Conservation (phyloP, 2,113 vertebrate species). For the Sminthopsis crassicaudata region DNA sequence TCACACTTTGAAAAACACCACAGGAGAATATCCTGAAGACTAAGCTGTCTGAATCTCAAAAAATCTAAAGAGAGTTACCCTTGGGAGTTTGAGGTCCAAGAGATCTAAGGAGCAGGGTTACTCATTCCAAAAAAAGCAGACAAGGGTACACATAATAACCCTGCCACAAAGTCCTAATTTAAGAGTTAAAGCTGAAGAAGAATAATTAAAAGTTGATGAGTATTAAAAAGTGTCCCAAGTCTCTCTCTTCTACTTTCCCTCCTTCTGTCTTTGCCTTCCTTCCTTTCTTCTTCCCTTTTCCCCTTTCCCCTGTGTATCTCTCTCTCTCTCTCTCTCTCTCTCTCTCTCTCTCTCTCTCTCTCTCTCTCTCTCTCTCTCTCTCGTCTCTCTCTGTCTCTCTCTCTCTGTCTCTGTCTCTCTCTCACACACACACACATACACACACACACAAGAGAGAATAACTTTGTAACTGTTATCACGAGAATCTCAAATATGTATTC, state of each 20-base stretch:
- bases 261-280: too few relatives aligned
- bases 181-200: background rate
- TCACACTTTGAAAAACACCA: background rate
- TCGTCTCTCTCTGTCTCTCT: too few relatives aligned
- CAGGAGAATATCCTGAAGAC: background rate
- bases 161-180: background rate
- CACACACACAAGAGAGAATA: background rate
- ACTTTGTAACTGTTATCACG: background rate
- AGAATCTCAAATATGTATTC: background rate
- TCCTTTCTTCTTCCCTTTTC: too few relatives aligned
- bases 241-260: background rate
- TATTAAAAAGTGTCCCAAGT: background rate
- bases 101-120: background rate
- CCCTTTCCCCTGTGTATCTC: too few relatives aligned
- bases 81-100: background rate
- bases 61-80: background rate
- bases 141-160: background rate
- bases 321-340: too few relatives aligned
- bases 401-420: too few relatives aligned
- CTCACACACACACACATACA: too few relatives aligned
- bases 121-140: background rate
- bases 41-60: background rate
- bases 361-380: too few relatives aligned
- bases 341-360: too few relatives aligned
- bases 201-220: background rate